Conservation (phyloP, 2,888 invertebrate species). For the Cepaea hortensis region DNA sequence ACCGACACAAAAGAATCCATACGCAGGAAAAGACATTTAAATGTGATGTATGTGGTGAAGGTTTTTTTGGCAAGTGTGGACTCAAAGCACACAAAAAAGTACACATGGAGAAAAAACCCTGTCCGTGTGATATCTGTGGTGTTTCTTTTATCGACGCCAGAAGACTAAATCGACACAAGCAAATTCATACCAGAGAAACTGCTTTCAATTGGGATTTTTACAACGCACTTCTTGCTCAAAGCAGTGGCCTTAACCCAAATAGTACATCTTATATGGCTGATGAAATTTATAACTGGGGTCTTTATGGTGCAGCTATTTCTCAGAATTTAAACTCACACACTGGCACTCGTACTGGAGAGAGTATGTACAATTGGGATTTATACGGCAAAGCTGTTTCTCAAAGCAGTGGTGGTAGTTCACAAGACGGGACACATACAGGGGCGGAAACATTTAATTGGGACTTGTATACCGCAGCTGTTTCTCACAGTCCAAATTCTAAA, state of each 20-base stretch:
- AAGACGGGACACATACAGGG: not conserved
- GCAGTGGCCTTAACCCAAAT: not conserved
- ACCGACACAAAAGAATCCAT: slow-evolving; percentile 15
- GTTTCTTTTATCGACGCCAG: not conserved
- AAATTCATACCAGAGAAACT: not conserved
- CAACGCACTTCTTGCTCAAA: not conserved
- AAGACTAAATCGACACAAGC: not conserved
- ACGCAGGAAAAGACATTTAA: not conserved
- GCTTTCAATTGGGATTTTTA: not conserved
- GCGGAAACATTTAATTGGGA: not conserved
- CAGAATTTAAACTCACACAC: not conserved
- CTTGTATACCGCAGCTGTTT: not conserved
- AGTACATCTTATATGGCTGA: not conserved
- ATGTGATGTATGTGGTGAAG: not conserved
- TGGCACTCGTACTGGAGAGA: not conserved
- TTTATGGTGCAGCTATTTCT: not conserved
- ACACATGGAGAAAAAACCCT: not conserved
- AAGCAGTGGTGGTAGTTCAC: not conserved
- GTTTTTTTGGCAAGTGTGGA: not conserved
- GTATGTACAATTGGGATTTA: not conserved
- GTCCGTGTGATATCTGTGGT: not conserved
- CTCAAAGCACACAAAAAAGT: not conserved
- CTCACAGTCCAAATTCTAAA: not conserved
- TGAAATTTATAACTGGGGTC: not conserved
- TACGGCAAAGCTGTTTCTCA: not conserved